Evolutionary conservation across 2,113 vertebrate species (phyloP).

Genomic region (Sander vitreus): DNA sequence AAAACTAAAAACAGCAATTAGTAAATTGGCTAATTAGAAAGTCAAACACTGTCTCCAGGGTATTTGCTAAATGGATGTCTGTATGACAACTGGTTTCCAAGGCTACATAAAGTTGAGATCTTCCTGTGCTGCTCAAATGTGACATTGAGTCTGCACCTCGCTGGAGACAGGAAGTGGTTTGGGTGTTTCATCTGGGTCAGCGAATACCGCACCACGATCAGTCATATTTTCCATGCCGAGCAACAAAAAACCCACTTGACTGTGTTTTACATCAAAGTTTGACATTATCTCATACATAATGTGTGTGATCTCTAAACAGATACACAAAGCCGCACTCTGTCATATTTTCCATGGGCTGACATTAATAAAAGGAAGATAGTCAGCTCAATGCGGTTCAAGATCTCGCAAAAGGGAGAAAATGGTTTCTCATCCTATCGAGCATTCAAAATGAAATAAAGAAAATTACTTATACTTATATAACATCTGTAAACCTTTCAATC

Average conservation of each 20-base stretch:
- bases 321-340: constrained; percentile 43
- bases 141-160: constrained; percentile 57
- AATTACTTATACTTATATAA: neutral
- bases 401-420: constrained; percentile 14
- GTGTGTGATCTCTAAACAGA: constrained; percentile 50
- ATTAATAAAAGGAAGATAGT: constrained; percentile 51
- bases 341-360: constrained; percentile 76
- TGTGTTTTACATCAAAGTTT: constrained; percentile 61
- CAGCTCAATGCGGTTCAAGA: constrained; percentile 34
- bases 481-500: constrained; percentile 2
- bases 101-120: constrained; percentile 59
- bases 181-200: constrained; percentile 66
- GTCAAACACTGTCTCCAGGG: constrained; percentile 50
- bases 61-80: constrained; percentile 50
- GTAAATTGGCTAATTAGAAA: constrained; percentile 59
- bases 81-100: constrained; percentile 59
- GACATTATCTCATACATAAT: constrained; percentile 67
- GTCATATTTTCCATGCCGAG: constrained; percentile 80
- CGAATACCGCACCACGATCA: constrained; percentile 50
- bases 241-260: constrained; percentile 50
- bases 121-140: constrained; percentile 49
- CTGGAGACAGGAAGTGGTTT: constrained; percentile 81
- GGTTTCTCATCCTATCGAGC: constrained; percentile 19
- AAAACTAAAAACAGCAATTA: constrained; percentile 61
- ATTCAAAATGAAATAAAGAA: constrained; percentile 13